These are phyloP conservation scores for Acanthosoma haemorrhoidale DNA, from an alignment of 2,888 invertebrate species.

Conservation along the genomic window DNA sequence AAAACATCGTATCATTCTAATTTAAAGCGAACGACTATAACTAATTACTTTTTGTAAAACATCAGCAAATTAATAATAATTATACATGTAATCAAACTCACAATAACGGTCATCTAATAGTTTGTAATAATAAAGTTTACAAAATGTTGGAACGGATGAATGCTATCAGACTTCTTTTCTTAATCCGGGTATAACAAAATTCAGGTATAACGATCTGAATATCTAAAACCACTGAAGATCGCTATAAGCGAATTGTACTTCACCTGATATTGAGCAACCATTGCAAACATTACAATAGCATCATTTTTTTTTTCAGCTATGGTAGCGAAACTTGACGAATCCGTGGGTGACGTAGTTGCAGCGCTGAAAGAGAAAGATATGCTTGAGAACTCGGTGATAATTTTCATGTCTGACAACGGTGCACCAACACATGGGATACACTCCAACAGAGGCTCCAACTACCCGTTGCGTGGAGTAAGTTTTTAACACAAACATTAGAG, in stretches of 20 bases:
- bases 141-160: too few relatives aligned
- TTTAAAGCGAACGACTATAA: too few relatives aligned
- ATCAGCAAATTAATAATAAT: too few relatives aligned
- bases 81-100: too few relatives aligned
- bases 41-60: too few relatives aligned
- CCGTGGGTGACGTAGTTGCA: slow-evolving; percentile 69
- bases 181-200: too few relatives aligned
- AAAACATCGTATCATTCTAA: too few relatives aligned
- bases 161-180: too few relatives aligned
- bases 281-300: not conserved
- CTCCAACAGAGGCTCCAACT: slow-evolving; percentile 70
- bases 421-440: slow-evolving; percentile 68
- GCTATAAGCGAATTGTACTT: not conserved
- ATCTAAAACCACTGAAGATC: not conserved
- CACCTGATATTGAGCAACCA: not conserved
- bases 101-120: too few relatives aligned
- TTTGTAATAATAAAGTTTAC: too few relatives aligned
- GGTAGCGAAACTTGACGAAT: slow-evolving; percentile 76
- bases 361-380: slow-evolving; percentile 62
- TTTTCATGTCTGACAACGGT: slow-evolving; percentile 86
- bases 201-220: too few relatives aligned
- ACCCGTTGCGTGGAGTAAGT: slow-evolving; percentile 70
- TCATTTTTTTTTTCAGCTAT: slow-evolving; percentile 55
- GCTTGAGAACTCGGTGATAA: slow-evolving; percentile 72
- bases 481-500: too few relatives aligned